Conservation (phyloP, 2,797 vertebrate species). For the Sternarchorhynchus goeldii region DNA sequence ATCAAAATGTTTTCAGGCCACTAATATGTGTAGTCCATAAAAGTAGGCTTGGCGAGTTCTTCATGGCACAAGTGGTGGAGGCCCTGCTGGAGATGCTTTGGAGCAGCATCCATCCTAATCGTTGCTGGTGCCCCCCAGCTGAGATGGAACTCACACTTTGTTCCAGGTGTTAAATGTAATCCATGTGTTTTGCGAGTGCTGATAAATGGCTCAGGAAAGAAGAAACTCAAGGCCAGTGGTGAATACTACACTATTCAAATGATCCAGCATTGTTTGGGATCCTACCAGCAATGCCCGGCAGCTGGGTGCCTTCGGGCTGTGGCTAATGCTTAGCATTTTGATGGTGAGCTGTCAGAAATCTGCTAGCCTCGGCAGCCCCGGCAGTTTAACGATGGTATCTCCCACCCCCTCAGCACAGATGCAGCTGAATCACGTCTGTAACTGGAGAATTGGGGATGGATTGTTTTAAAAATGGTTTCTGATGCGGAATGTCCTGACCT, state of each 20-base stretch:
- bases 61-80: background rate
- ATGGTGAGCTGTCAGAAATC: conserved; percentile 55
- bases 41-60: background rate
- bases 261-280: conserved; percentile 68
- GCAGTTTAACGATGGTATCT: conserved; percentile 47
- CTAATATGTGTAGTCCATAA: background rate
- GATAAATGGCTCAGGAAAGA: conserved; percentile 64
- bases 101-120: background rate
- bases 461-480: conserved; percentile 77
- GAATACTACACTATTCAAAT: conserved; percentile 66
- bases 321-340: conserved; percentile 67
- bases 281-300: conserved; percentile 62
- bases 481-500: conserved; percentile 77
- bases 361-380: conserved; percentile 60
- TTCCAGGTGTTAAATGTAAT: conserved; percentile 64
- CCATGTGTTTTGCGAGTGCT: conserved; percentile 61
- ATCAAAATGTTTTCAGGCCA: background rate
- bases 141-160: conserved; percentile 60
- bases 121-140: background rate
- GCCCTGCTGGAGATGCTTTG: background rate
- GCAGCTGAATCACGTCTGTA: conserved; percentile 70
- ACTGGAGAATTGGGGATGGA: conserved; percentile 74
- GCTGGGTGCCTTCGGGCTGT: conserved; percentile 58
- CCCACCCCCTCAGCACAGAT: conserved; percentile 45
- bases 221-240: conserved; percentile 64